These are phyloP conservation scores for Holothuria leucospilota DNA, from an alignment of 53 echinoderm and acorn worm species.

Conservation along the genomic window DNA sequence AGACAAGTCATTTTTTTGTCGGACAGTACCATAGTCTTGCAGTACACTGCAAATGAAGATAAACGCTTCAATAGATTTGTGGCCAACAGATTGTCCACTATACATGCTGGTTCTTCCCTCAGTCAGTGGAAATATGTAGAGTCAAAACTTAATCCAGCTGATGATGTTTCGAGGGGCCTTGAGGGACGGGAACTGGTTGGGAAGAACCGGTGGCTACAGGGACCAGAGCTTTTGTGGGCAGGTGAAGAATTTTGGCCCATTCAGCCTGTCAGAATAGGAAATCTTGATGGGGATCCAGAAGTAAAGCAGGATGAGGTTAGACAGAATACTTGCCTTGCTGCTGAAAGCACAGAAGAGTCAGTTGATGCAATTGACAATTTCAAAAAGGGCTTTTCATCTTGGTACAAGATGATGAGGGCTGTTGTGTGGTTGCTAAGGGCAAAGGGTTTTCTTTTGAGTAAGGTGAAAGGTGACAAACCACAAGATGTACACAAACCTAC, in stretches of 20 bases:
- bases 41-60: slow-evolving; percentile 48
- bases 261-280: no score
- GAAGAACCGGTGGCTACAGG: slow-evolving; percentile 34
- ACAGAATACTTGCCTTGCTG: no score
- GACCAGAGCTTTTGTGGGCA: slow-evolving; percentile 42
- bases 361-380: no score
- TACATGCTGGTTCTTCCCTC: slow-evolving; percentile 17
- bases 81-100: slow-evolving; percentile 47
- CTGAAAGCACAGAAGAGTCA: background rate
- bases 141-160: slow-evolving; percentile 53
- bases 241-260: no score
- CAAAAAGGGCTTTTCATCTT: no score
- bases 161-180: slow-evolving; percentile 47
- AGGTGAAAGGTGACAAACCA: no score
- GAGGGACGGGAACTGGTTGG: background rate
- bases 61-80: slow-evolving; percentile 60
- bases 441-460: no score
- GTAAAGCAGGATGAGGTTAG: background rate
- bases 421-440: no score
- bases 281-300: slow-evolving; percentile 39
- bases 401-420: no score
- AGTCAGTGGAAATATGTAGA: slow-evolving; percentile 52
- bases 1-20: background rate
- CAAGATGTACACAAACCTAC: background rate
- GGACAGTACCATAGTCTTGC: slow-evolving; percentile 48